A percentile compares a stretch with the other conserved stretches of the same genome.
These are phyloP conservation scores for Poecile atricapillus DNA, from an alignment of 2,113 vertebrate genomes.

Conservation along the genomic window DNA sequence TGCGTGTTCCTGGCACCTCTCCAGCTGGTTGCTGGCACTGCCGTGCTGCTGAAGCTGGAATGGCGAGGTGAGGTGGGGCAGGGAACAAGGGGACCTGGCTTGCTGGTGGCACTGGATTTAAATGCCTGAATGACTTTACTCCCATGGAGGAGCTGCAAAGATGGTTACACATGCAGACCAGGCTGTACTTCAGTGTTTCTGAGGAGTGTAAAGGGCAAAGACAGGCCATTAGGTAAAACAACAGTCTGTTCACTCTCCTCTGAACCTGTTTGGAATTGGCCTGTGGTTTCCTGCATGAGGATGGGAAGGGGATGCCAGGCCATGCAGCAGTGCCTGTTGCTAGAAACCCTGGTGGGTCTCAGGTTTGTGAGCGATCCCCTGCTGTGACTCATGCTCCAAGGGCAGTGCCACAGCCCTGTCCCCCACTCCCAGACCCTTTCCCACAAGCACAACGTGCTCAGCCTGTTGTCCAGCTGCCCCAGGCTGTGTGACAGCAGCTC, in stretches of 20 bases:
- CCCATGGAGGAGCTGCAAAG: neutral
- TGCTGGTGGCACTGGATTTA: neutral
- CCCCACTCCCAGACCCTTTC: neutral
- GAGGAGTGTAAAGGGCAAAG: neutral
- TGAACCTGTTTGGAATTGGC: neutral
- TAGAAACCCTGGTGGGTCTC: neutral
- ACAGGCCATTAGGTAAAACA: accelerated
- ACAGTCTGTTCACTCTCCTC: neutral
- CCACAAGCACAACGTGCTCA: neutral
- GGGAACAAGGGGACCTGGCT: neutral
- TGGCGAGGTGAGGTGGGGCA: accelerated
- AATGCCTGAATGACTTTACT: neutral
- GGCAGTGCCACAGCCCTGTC: neutral
- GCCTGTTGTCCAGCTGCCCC: neutral
- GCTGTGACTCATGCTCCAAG: accelerated
- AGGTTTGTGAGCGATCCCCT: accelerated
- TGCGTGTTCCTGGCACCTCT: neutral
- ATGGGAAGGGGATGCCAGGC: neutral
- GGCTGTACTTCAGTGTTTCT: neutral
- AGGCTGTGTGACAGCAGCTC: neutral
- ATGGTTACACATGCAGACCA: neutral
- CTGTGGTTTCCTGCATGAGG: neutral
- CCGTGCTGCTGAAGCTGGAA: neutral
- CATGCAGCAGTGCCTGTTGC: accelerated
- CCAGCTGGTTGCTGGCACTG: neutral